Percentiles rank a stretch among this genome's conserved stretches.
Conservation (phyloP, 1,140 invertebrate genomes). For the Drosophila busckii region DNA sequence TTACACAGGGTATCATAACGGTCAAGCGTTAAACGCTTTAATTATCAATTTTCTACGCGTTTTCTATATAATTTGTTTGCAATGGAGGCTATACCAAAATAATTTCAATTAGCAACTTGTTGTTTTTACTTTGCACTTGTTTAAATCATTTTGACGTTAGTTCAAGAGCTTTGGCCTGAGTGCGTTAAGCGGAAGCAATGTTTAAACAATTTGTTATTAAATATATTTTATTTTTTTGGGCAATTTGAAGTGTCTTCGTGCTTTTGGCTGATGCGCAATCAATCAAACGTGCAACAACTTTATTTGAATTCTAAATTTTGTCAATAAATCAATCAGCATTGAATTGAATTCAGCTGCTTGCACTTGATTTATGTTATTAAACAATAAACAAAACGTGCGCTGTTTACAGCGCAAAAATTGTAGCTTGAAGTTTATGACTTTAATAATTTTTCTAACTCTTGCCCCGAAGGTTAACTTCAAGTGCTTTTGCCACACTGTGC, state of each 20-base stretch:
- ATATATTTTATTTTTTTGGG: too few relatives aligned
- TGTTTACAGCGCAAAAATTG: slow-evolving; percentile 37
- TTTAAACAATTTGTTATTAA: slow-evolving; percentile 35
- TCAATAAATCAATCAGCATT: slow-evolving; percentile 31
- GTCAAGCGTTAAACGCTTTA: slow-evolving; percentile 15
- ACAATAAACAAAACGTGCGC: slow-evolving; percentile 23
- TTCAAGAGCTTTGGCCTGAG: slow-evolving; percentile 24
- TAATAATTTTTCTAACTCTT: too few relatives aligned
- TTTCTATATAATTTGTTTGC: slow-evolving; percentile 20
- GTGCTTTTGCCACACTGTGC: too few relatives aligned
- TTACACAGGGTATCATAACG: slow-evolving; percentile 79
- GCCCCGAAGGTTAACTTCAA: too few relatives aligned
- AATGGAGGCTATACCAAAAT: slow-evolving; percentile 11
- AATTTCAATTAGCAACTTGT: slow-evolving; percentile 9
- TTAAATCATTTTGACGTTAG: slow-evolving; percentile 13
- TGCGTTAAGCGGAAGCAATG: slow-evolving; percentile 30
- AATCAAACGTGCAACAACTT: background rate
- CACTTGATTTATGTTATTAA: slow-evolving; percentile 37
- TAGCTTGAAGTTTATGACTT: slow-evolving; percentile 4
- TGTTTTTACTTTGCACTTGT: background rate
- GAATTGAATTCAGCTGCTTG: slow-evolving; percentile 13
- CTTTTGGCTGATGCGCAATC: too few relatives aligned
- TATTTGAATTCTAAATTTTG: slow-evolving; percentile 9
- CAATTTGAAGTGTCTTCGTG: too few relatives aligned
- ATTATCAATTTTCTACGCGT: slow-evolving; percentile 10